Evolutionary conservation across 2,113 vertebrate species (phyloP).

Genomic region (Platichthys flesus): DNA sequence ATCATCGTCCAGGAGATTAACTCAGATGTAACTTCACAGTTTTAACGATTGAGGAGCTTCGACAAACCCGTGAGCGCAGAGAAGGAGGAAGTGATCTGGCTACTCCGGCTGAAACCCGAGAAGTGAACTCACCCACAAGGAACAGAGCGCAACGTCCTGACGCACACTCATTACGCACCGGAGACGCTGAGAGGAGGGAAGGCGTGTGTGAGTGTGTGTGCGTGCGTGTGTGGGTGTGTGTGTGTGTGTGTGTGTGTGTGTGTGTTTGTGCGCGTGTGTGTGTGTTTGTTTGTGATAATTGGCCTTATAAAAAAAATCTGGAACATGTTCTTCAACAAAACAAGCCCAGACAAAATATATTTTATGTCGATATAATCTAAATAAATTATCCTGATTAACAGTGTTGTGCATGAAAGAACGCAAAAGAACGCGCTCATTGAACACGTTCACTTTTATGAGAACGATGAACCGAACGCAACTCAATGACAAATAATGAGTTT

Average conservation of each 20-base stretch:
- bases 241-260: neutral
- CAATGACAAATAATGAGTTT: too few species aligned
- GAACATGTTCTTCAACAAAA: too few species aligned
- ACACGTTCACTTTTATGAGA: too few species aligned
- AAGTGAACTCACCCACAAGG: neutral
- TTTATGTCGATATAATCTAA: too few species aligned
- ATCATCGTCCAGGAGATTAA: constrained; percentile 27
- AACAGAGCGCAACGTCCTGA: constrained; percentile 40
- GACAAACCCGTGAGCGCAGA: neutral
- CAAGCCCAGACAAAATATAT: too few species aligned
- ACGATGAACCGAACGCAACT: too few species aligned
- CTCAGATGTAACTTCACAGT: neutral
- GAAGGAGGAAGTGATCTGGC: neutral
- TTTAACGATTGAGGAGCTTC: neutral
- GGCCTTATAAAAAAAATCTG: too few species aligned
- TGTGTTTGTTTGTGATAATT: neutral
- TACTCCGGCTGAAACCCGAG: constrained; percentile 3
- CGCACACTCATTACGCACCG: constrained; percentile 55
- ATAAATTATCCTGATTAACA: too few species aligned
- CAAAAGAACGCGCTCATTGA: too few species aligned
- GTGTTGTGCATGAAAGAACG: too few species aligned
- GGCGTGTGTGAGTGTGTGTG: neutral
- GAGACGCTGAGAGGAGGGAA: constrained; percentile 4
- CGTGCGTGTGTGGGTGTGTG: constrained; percentile 5
- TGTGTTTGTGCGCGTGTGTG: neutral